These are phyloP conservation scores for Brassicogethes aeneus DNA, from an alignment of 2,888 invertebrate species.

Conservation along the genomic window DNA sequence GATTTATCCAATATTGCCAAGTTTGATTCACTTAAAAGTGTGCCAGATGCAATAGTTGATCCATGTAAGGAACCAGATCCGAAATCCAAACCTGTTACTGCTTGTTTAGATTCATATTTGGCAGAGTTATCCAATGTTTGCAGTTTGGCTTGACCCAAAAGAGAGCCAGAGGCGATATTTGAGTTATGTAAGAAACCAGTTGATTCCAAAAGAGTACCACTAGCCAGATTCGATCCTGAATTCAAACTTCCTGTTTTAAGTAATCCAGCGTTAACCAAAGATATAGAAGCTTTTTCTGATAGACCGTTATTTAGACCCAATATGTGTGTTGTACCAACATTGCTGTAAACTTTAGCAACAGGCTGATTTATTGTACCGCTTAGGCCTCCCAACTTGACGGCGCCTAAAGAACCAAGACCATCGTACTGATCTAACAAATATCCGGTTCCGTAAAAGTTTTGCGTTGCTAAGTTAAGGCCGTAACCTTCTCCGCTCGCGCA, in stretches of 20 bases:
- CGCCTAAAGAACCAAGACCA: constrained; percentile 31
- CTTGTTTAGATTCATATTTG: too few species aligned
- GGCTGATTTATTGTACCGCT: constrained; percentile 27
- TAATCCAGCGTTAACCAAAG: constrained; percentile 25
- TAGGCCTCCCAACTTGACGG: constrained; percentile 31
- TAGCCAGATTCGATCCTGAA: too few species aligned
- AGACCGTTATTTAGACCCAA: constrained; percentile 13
- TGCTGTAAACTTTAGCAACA: constrained; percentile 27
- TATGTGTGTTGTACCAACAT: constrained; percentile 13
- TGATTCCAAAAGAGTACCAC: too few species aligned
- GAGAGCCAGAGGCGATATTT: too few species aligned
- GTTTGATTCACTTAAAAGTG: too few species aligned
- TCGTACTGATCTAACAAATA: constrained; percentile 33
- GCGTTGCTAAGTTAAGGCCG: constrained; percentile 22
- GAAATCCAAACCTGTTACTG: too few species aligned
- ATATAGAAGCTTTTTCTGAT: constrained; percentile 21
- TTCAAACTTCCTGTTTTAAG: constrained; percentile 17
- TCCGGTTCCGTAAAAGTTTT: constrained; percentile 45
- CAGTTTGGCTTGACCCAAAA: too few species aligned
- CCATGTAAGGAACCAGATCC: too few species aligned
- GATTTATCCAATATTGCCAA: background rate
- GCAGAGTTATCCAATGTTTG: too few species aligned
- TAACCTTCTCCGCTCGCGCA: constrained; percentile 36
- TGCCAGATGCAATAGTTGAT: too few species aligned
- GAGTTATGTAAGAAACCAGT: too few species aligned